Base-by-base conservation (phyloP, 2,888 invertebrate genomes). In the Biston betularia region DNA sequence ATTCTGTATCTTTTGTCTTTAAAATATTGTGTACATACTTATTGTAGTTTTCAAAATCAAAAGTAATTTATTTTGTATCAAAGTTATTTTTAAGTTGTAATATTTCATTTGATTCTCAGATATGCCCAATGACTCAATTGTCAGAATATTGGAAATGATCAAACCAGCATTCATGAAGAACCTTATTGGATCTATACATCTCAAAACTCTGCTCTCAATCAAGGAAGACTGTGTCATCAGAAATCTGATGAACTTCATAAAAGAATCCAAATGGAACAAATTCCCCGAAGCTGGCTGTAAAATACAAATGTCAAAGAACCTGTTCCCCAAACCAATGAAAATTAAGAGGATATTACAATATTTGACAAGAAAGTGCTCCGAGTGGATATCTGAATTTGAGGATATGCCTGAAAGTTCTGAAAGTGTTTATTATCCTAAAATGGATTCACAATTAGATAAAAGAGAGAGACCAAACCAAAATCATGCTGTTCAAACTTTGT, bases 101-200 rank as follows among this genome's bases (percentile, higher is more conserved):
- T 11, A 12, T 44, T 44, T 44, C 0, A 46, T 15, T n/a, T 15
- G 4, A 5, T n/a, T 44, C 64, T 72, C 86, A 93, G 93, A 75
- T 52, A 73, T 91, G 71, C 89, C 92, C 10, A 79, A 80, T 34
- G 74, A 83, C 24, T 84, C 89, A 0, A 75, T 90, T 45, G 71
- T 81, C 45, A 87, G 77, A 53, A 82, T 92, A 74, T 69, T 93
- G 48, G 84, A 89, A 74, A 82, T 74, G 64, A 86, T 93, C 64
- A 81, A 91, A 75, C 92, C 92, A 62, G 73, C 82, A 48, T 90
- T 81, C 69, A 89, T 93, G 89, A 85, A 78, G 71, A 79, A 87
- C 60, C 70, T 87, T 3, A 73, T 93, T 50, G 89, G 88, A 35
- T 71, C 76, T 45, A 44, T 81, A 44, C 84, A 88, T 69, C 46